These are phyloP conservation scores for Ceyx erithaca DNA, from an alignment of 2,797 vertebrate species.

Conservation along the genomic window DNA sequence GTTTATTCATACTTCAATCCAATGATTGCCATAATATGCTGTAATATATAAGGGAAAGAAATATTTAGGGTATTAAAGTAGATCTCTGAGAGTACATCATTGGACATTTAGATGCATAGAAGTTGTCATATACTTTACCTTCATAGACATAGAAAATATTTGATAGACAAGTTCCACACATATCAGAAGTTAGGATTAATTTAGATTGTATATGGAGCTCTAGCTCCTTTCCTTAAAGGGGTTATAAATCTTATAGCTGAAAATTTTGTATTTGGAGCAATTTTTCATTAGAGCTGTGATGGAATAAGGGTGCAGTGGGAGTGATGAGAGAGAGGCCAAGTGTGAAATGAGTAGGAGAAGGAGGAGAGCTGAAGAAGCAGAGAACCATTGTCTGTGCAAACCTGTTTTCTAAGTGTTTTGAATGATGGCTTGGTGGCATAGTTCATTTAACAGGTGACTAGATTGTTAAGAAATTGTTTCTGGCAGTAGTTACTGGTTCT, in stretches of 20 bases:
- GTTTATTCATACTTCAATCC: background rate
- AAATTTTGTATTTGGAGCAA: background rate
- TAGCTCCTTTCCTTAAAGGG: background rate
- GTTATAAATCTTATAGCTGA: background rate
- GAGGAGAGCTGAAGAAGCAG: background rate
- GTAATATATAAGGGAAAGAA: background rate
- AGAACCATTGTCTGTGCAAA: background rate
- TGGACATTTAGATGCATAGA: background rate
- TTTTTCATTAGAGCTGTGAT: background rate
- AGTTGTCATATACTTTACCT: background rate
- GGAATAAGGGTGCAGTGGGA: background rate
- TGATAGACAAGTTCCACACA: background rate
- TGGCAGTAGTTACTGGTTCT: background rate
- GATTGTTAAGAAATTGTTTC: background rate
- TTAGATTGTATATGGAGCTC: background rate
- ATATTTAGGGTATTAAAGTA: background rate
- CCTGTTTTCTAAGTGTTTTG: background rate
- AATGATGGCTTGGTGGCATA: background rate
- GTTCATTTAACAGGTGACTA: background rate
- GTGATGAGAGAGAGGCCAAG: background rate
- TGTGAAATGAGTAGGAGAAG: background rate
- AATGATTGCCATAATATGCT: background rate
- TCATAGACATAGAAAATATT: background rate
- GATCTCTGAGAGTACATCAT: background rate
- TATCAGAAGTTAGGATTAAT: background rate